Percentiles rank a stretch among this genome's conserved stretches.
Conservation (phyloP, 2,113 vertebrate genomes). For the Ursus arctos region DNA sequence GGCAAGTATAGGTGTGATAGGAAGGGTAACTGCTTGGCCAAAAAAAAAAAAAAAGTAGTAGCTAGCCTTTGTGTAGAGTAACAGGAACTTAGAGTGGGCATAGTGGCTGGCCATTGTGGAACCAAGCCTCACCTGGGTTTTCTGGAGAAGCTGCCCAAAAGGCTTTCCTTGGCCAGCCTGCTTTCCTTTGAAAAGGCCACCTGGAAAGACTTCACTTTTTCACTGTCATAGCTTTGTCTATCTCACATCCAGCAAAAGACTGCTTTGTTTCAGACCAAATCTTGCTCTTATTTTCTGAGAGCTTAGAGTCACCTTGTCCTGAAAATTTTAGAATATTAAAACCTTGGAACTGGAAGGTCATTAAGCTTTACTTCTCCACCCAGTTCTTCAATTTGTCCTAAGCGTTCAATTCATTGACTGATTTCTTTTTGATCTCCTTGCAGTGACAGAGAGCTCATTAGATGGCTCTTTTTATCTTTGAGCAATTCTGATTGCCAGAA, state of each 20-base stretch:
- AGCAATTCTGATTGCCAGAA: slow-evolving; percentile 43
- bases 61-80: not conserved
- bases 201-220: slow-evolving; percentile 31
- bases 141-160: not conserved
- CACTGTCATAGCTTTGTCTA: not conserved
- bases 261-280: not conserved
- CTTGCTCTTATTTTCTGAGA: slow-evolving; percentile 30
- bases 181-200: slow-evolving; percentile 4
- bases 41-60: not conserved
- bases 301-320: not conserved
- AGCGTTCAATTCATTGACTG: slow-evolving; percentile 39
- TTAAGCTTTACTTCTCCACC: slow-evolving; percentile 40
- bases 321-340: slow-evolving; percentile 41
- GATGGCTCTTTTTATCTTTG: slow-evolving; percentile 11
- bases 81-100: not conserved
- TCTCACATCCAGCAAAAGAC: not conserved
- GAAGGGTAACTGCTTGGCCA: not conserved
- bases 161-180: not conserved
- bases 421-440: slow-evolving; percentile 41
- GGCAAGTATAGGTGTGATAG: not conserved
- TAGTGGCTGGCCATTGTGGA: not conserved
- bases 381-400: slow-evolving; percentile 36
- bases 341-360: not conserved
- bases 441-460: slow-evolving; percentile 30
- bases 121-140: not conserved